Evolutionary conservation across 2,888 invertebrate genomes (phyloP), one percentile per base, ranked within the genome.

Genomic region (Elgonia sp.): DNA sequence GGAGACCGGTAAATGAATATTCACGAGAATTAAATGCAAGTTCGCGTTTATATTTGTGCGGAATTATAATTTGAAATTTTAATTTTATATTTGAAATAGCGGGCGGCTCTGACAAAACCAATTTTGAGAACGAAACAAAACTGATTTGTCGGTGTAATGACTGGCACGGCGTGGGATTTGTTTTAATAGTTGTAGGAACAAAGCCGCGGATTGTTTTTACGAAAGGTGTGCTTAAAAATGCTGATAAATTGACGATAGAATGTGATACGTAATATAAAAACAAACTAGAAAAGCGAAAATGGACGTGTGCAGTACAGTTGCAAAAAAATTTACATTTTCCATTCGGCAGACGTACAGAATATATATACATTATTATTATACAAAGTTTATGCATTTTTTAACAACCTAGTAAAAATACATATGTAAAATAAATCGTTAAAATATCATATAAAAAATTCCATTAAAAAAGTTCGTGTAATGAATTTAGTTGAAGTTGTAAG

Each of bases 401-500:
- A 40, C 40, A 18, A 40, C 40, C 65, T 21, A 10, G n/a, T 40
- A 18, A 40, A 65, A 69, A 50, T 10, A 69, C 50, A 29, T 29
- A 16, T 16, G 29, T 53, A 69, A 50, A 69, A 42, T 40, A 18
- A 53, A 53, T 69, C 4, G 21, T 29, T 7, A n/a, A 16, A n/a
- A 53, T n/a, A 16, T 53, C 53, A 6, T 53, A 53, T 53, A 12
- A 50, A 69, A 69, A 50, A 29, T 69, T 46, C 29, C 50, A 50
- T 69, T 69, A 50, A 50, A 67, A 40, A 63, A 62, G 37, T 62
- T 14, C 12, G 18, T 62, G 12, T 37, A 62, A 37, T 37, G 9
- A 18, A 62, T 62, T 85, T 63, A 67, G 50, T 69, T 62, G 21
- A 29, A 8, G 50, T 57, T 29, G 37, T 37, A 60, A 60, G 69